Evolutionary conservation across 2,797 vertebrate species (phyloP).

Genomic region (Micrastur ruficollis): DNA sequence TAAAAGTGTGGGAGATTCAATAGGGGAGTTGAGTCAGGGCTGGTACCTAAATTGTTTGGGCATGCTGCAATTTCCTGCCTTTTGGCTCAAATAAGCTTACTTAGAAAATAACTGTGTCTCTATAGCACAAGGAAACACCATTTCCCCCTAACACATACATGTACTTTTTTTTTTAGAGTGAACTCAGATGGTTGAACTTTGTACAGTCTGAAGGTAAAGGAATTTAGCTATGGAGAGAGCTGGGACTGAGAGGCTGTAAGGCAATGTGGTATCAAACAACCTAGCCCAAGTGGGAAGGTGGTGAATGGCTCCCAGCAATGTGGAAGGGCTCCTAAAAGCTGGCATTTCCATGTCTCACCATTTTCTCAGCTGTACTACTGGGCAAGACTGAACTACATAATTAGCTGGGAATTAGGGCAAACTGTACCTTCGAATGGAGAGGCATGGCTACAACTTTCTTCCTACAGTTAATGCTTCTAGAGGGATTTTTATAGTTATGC

Average conservation of each 20-base stretch:
- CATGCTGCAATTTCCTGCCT: constrained; percentile 20
- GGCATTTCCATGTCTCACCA: neutral
- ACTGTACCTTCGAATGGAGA: neutral
- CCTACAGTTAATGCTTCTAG: neutral
- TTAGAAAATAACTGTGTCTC: neutral
- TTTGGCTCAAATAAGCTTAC: constrained; percentile 18
- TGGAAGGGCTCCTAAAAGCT: neutral
- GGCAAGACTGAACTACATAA: neutral
- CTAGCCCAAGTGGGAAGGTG: neutral
- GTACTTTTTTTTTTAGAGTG: neutral
- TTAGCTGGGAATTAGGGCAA: neutral
- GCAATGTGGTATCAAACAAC: neutral
- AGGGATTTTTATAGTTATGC: neutral
- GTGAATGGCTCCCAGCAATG: neutral
- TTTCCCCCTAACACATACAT: neutral
- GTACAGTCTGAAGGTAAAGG: neutral
- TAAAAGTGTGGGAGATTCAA: neutral
- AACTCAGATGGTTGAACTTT: neutral
- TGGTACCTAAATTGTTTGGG: neutral
- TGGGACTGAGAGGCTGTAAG: neutral
- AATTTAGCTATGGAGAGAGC: neutral
- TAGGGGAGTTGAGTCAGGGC: neutral
- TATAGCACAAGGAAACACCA: neutral
- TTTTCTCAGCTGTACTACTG: neutral
- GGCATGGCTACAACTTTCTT: neutral